These are phyloP conservation scores for Ramazzottius varieornatus DNA, from an alignment of 2,888 invertebrate genomes.

Conservation along the genomic window DNA sequence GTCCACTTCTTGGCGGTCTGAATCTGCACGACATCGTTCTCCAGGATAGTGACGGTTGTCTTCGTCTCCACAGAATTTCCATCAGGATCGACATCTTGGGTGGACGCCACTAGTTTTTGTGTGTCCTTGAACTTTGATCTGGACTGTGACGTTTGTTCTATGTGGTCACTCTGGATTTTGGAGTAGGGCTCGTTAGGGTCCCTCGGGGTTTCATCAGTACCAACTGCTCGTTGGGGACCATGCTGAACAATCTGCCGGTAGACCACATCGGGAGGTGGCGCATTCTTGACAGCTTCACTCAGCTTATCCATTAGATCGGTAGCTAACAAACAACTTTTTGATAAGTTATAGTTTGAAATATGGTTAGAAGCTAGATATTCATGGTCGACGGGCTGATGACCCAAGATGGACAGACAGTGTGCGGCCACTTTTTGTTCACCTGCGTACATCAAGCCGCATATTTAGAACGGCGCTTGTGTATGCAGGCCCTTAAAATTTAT, in stretches of 20 bases:
- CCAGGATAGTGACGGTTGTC: neutral
- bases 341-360: no score
- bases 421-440: no score
- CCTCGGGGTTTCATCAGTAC: neutral
- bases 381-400: no score
- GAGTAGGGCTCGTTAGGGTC: slow-evolving; percentile 2
- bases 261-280: neutral
- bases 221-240: neutral
- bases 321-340: no score
- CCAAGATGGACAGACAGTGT: no score
- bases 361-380: no score
- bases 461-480: no score
- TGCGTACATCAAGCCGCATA: no score
- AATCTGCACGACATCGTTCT: slow-evolving; percentile 3
- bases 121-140: neutral
- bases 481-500: no score
- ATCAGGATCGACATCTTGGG: neutral
- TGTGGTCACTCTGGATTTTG: neutral
- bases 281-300: neutral
- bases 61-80: neutral
- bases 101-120: neutral
- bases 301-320: neutral
- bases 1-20: neutral
- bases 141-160: neutral
- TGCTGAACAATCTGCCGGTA: neutral